Conservation (phyloP, 92 coral and sea anemone genomes). For the Umimayanthus kanabou region DNA sequence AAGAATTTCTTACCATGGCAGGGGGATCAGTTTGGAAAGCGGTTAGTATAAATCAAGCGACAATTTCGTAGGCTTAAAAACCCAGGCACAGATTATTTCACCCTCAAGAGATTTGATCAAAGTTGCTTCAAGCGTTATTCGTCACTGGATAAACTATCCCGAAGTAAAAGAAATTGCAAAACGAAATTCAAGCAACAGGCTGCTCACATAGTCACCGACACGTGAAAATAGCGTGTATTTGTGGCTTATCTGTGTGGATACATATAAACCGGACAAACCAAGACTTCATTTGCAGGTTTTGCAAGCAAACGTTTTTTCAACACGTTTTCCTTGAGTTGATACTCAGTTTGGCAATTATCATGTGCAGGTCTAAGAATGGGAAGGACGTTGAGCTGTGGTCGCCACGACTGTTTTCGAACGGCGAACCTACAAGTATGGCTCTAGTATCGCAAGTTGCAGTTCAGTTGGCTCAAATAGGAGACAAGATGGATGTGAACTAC, state of each 20-base stretch:
- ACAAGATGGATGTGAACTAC: conserved; percentile 75
- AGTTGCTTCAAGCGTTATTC: not conserved
- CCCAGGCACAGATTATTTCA: not conserved
- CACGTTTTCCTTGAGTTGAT: not conserved
- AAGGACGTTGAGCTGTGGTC: conserved; percentile 45
- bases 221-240: conserved; percentile 28
- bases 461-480: conserved; percentile 86
- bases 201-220: not conserved
- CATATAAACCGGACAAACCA: not conserved
- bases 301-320: not conserved
- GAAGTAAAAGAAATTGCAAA: not conserved
- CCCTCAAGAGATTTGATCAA: conserved; percentile 10
- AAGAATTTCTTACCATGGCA: conserved; percentile 69
- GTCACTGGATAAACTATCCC: conserved; percentile 14
- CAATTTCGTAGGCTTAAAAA: conserved; percentile 5
- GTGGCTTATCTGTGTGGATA: not conserved
- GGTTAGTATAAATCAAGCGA: not conserved
- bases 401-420: conserved; percentile 41
- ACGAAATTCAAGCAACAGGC: not conserved
- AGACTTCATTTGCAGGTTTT: not conserved
- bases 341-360: not conserved
- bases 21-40: conserved; percentile 43
- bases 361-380: conserved; percentile 70
- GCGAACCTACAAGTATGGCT: conserved; percentile 61
- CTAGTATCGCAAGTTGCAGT: conserved; percentile 75